These are phyloP conservation scores for Pangasianodon hypophthalmus DNA, from an alignment of 2,113 vertebrate genomes.

Conservation along the genomic window DNA sequence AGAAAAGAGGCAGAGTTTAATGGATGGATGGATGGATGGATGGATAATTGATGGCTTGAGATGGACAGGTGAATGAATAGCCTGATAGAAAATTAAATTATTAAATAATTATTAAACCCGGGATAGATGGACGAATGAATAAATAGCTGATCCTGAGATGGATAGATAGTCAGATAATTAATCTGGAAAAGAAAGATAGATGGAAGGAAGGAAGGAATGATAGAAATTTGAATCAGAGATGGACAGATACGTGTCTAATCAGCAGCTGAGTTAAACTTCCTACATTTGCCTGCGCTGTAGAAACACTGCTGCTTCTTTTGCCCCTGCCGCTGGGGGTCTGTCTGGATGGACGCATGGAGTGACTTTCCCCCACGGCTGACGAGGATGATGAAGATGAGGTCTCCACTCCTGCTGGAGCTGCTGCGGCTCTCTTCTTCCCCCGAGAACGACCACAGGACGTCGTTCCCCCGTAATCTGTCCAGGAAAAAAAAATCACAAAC, in stretches of 20 bases:
- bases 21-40: background rate
- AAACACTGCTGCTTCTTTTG: slow-evolving; percentile 71
- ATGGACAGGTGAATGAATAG: background rate
- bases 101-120: background rate
- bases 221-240: background rate
- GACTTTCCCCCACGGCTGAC: slow-evolving; percentile 72
- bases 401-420: slow-evolving; percentile 53
- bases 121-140: too few species aligned
- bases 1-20: too few species aligned
- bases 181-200: background rate
- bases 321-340: slow-evolving; percentile 75
- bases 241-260: background rate
- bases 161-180: background rate
- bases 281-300: slow-evolving; percentile 68
- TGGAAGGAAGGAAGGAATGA: background rate
- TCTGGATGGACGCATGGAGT: slow-evolving; percentile 86
- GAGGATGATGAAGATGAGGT: background rate
- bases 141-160: background rate
- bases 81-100: background rate
- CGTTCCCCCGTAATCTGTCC: slow-evolving; percentile 71
- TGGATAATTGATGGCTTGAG: background rate
- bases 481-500: background rate
- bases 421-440: slow-evolving; percentile 80
- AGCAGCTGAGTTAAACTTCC: too few species aligned
- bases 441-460: slow-evolving; percentile 77